These are phyloP conservation scores for Trissoscelio sp. DNA, from an alignment of 2,888 invertebrate genomes.

Conservation along the genomic window DNA sequence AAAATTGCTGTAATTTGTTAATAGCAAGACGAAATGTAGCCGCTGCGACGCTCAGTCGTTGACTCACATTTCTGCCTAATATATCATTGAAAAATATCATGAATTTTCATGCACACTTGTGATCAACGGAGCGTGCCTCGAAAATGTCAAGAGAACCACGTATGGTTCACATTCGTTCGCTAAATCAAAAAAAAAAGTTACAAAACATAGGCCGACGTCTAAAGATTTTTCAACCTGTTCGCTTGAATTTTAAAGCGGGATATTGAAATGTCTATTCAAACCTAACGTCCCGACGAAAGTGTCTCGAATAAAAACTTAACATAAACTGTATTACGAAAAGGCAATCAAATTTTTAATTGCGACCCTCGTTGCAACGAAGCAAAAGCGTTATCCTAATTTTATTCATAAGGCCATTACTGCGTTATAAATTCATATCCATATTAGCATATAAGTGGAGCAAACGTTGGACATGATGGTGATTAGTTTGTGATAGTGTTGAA, in stretches of 20 bases:
- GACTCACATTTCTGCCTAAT: slow-evolving; percentile 51
- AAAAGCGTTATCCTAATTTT: slow-evolving; percentile 56
- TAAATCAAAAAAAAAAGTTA: not conserved
- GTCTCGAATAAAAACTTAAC: slow-evolving; percentile 1
- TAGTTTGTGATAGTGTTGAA: slow-evolving; percentile 30
- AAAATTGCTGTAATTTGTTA: slow-evolving; percentile 64
- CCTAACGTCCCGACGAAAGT: not conserved
- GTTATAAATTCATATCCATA: slow-evolving; percentile 52
- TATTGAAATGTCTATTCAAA: slow-evolving; percentile 14
- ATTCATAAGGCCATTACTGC: slow-evolving; percentile 55
- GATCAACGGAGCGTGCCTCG: slow-evolving; percentile 18
- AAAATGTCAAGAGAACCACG: slow-evolving; percentile 20
- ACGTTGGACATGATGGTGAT: slow-evolving; percentile 33
- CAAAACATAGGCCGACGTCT: not conserved
- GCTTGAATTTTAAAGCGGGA: not conserved
- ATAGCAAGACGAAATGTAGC: slow-evolving; percentile 55
- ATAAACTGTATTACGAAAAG: slow-evolving; percentile 2
- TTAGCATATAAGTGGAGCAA: slow-evolving; percentile 51
- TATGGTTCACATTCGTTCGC: not conserved
- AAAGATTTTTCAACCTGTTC: not conserved
- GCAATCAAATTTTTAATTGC: slow-evolving; percentile 54
- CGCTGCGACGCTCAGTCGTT: slow-evolving; percentile 23
- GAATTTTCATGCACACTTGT: slow-evolving; percentile 38
- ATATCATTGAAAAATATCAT: slow-evolving; percentile 49
- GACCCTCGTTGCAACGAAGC: slow-evolving; percentile 22